phyloP scores from a whole-genome alignment of 2,113 vertebrate species.

The Globicephala melas region DNA sequence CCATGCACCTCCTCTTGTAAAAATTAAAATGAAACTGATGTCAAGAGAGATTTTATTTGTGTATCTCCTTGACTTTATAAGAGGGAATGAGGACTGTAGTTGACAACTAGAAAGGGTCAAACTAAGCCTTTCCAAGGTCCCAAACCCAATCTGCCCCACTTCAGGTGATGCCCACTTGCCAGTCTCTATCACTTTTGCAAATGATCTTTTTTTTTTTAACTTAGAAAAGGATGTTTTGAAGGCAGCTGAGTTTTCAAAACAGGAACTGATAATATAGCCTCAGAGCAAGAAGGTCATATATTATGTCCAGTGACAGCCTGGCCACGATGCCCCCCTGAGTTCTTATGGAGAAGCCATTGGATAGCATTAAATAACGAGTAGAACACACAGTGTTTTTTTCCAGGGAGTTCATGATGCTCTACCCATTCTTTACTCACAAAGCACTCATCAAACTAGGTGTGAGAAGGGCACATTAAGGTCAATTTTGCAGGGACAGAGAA shows the following conservation, averaged over 20 bases:
- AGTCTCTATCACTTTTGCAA: background rate
- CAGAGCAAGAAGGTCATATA: background rate
- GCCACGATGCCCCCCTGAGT: background rate
- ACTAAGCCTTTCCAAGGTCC: background rate
- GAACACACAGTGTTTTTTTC: background rate
- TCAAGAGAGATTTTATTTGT: conserved; percentile 20
- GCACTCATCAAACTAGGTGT: background rate
- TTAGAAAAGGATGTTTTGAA: background rate
- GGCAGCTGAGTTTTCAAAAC: background rate
- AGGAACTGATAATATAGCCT: background rate
- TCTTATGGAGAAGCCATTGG: background rate
- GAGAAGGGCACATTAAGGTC: too few relatives aligned
- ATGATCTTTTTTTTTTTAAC: background rate
- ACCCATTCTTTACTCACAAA: background rate
- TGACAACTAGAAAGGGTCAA: conserved; percentile 40
- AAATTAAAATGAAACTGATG: conserved; percentile 6
- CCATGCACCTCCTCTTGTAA: background rate
- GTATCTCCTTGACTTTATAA: conserved; percentile 58
- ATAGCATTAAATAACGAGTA: background rate
- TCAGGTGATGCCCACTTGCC: background rate
- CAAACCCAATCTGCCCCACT: conserved; percentile 20
- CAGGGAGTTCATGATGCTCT: background rate
- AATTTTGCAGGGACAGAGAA: background rate
- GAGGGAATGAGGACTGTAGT: conserved; percentile 44
- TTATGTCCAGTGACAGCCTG: background rate